These are phyloP conservation scores for Pogonophryne albipinna DNA, from an alignment of 2,797 vertebrate species.

Conservation along the genomic window DNA sequence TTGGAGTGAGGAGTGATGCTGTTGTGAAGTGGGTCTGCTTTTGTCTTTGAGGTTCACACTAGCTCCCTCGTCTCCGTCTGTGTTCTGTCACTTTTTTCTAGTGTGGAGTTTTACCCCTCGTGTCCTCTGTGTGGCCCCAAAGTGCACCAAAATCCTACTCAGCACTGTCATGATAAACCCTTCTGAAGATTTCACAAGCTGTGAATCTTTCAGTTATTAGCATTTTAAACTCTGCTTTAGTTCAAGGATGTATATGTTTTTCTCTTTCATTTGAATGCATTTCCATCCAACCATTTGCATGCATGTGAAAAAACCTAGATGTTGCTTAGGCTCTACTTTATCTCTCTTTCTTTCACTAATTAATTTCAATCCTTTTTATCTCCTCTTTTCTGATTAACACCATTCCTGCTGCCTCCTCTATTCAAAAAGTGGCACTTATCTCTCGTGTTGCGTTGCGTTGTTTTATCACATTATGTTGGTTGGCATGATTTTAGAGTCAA, in stretches of 20 bases:
- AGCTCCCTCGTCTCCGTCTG: conserved; percentile 56
- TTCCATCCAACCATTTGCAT: conserved; percentile 73
- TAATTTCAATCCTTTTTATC: conserved; percentile 73
- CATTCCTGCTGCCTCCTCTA: conserved; percentile 83
- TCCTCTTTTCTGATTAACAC: conserved; percentile 83
- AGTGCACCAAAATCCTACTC: conserved; percentile 59
- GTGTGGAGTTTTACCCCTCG: conserved; percentile 38
- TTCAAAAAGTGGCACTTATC: conserved; percentile 99
- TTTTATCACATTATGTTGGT: conserved; percentile 99
- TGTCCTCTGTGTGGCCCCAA: conserved; percentile 70
- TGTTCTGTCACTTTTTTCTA: conserved; percentile 53
- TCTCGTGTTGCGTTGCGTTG: conserved; percentile 96
- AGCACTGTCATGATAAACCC: conserved; percentile 62
- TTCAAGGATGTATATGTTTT: conserved; percentile 55
- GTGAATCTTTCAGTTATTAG: conserved; percentile 65
- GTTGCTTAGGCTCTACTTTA: conserved; percentile 74
- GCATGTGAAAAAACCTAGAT: conserved; percentile 60
- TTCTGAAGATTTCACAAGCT: conserved; percentile 56
- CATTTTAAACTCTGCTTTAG: conserved; percentile 37
- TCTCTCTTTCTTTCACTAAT: conserved; percentile 79
- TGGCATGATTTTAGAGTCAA: conserved; percentile 99
- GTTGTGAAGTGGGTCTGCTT: conserved; percentile 78
- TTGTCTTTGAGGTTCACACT: conserved; percentile 71
- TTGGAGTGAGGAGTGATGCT: conserved; percentile 57
- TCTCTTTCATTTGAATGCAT: conserved; percentile 62